These are phyloP conservation scores for Ephydatia muelleri DNA, from an alignment of 37 sponge, comb jelly and placozoan species.

Conservation along the genomic window DNA sequence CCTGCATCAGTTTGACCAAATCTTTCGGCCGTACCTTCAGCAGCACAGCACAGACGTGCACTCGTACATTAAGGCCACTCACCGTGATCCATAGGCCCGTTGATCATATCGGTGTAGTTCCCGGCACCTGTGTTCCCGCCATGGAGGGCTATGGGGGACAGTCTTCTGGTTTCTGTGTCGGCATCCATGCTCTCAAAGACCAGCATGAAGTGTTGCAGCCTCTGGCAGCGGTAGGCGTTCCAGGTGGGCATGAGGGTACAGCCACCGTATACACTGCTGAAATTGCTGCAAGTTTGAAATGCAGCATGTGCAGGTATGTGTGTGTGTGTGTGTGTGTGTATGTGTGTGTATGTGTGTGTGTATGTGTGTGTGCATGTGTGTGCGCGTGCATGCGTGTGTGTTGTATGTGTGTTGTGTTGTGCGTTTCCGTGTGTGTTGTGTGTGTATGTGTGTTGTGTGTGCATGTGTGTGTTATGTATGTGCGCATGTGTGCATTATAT, in stretches of 20 bases:
- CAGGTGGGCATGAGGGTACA: constrained; percentile 59
- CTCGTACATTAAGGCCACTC: not conserved
- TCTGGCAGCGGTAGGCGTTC: constrained; percentile 72
- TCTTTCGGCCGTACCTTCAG: no score
- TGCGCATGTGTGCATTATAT: no score
- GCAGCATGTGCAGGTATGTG: not conserved
- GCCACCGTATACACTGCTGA: constrained; percentile 31
- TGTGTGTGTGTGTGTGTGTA: not conserved
- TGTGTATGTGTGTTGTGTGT: not conserved
- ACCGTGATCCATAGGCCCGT: constrained; percentile 97
- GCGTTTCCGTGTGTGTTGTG: not conserved
- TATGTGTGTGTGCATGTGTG: not conserved
- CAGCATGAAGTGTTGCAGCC: constrained; percentile 75
- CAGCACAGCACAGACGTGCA: no score
- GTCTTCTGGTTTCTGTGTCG: constrained; percentile 82
- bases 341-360: not conserved
- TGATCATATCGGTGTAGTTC: constrained; percentile 83
- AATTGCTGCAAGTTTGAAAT: not conserved
- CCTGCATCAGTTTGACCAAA: no score
- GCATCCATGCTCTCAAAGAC: constrained; percentile 91
- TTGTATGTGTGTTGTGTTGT: no score
- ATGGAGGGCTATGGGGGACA: constrained; percentile 85
- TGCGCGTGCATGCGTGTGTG: not conserved
- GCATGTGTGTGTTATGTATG: no score
- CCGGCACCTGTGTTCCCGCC: constrained; percentile 79